A percentile compares a stretch with the other conserved stretches of the same genome.
Evolutionary conservation across 2,113 vertebrate species (phyloP).

Genomic region (Dendrocopos noguchii): DNA sequence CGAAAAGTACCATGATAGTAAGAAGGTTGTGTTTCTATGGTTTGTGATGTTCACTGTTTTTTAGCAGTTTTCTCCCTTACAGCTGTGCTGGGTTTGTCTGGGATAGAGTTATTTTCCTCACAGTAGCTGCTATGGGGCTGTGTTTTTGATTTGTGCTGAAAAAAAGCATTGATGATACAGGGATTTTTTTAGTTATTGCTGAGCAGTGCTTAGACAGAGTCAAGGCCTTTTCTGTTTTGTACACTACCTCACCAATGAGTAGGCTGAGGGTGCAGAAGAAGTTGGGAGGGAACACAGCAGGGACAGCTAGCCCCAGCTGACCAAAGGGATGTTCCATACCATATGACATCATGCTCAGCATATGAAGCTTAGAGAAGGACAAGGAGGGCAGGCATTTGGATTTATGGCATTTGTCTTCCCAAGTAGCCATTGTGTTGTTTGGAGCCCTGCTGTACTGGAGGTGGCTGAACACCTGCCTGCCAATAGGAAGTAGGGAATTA

Average conservation of each 20-base stretch:
- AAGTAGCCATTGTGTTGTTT: not conserved
- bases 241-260: too few relatives aligned
- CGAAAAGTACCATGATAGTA: not conserved
- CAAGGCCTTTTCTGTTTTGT: too few relatives aligned
- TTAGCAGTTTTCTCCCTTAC: not conserved
- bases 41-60: fast-evolving
- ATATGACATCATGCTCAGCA: too few relatives aligned
- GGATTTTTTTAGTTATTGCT: not conserved
- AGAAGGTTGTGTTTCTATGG: not conserved
- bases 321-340: not conserved
- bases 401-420: not conserved
- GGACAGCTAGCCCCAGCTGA: not conserved
- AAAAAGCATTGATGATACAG: not conserved
- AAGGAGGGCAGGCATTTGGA: not conserved
- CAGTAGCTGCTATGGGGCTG: too few relatives aligned
- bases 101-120: too few relatives aligned
- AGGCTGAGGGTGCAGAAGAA: not conserved
- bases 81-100: not conserved
- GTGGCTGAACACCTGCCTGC: not conserved
- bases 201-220: not conserved
- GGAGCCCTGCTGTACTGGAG: not conserved
- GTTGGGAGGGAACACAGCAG: too few relatives aligned
- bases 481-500: not conserved
- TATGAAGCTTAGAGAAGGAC: not conserved
- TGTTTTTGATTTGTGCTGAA: not conserved